Conservation (phyloP, 1,140 invertebrate species). For the Paralvinella palmiformis region DNA sequence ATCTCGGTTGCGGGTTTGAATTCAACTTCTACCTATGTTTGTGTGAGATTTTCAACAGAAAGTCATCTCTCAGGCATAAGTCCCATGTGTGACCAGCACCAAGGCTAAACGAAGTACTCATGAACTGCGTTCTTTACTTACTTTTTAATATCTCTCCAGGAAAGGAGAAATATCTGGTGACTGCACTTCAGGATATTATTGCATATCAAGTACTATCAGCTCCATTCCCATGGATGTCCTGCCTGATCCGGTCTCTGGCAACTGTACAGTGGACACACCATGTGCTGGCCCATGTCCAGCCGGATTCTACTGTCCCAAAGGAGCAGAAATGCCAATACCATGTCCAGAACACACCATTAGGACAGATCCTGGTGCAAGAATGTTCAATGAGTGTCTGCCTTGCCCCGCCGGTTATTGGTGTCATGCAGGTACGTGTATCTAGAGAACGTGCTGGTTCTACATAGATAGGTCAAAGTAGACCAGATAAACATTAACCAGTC, state of each 20-base stretch:
- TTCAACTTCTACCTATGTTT: too few species aligned
- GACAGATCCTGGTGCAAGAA: conserved; percentile 1
- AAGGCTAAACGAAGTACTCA: too few species aligned
- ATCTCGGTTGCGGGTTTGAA: too few species aligned
- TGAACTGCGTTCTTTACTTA: too few species aligned
- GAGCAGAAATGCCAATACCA: conserved; percentile 25
- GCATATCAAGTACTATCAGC: conserved; percentile 36
- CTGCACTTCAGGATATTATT: conserved; percentile 44
- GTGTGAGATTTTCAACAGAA: too few species aligned
- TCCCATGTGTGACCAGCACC: too few species aligned
- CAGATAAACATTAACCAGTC: too few species aligned
- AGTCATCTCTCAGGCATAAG: too few species aligned
- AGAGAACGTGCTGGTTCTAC: too few species aligned
- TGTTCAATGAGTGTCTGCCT: conserved; percentile 1
- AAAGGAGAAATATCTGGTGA: conserved; percentile 32
- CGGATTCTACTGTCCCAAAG: conserved; percentile 13
- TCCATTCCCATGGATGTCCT: conserved; percentile 33
- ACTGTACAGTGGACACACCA: conserved; percentile 27
- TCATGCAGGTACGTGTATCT: background rate
- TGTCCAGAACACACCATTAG: conserved; percentile 40
- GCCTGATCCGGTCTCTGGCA: background rate
- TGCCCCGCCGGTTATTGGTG: conserved; percentile 16
- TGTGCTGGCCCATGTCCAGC: conserved; percentile 42
- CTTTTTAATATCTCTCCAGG: conserved; percentile 21
- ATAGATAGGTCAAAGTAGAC: too few species aligned